These are phyloP conservation scores for Alcedo quadribrachys DNA, from an alignment of 2,797 vertebrate genomes.

Conservation along the genomic window DNA sequence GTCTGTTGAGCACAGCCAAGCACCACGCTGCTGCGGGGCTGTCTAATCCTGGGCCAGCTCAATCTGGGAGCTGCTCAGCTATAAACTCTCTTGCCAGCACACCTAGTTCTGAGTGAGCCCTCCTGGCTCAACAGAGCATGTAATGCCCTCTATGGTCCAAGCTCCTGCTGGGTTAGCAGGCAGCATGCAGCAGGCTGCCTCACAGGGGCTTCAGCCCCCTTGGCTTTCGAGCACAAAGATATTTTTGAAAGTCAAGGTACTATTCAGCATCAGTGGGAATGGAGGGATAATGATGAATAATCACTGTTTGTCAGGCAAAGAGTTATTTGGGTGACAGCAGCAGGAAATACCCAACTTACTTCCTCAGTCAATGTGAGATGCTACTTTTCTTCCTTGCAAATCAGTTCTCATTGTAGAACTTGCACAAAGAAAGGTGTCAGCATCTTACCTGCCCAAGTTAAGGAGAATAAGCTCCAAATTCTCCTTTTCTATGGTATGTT, in stretches of 20 bases:
- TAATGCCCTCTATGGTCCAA: accelerated
- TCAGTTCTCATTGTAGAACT: neutral
- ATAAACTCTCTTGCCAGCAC: neutral
- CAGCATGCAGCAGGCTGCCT: neutral
- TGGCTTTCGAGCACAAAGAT: neutral
- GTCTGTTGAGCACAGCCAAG: neutral
- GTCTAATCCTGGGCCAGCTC: neutral
- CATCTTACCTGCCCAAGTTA: neutral
- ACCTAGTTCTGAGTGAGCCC: neutral
- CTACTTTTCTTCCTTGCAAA: neutral
- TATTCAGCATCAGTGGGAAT: neutral
- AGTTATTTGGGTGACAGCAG: neutral
- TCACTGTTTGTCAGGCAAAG: neutral
- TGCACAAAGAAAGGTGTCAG: neutral
- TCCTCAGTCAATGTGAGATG: neutral
- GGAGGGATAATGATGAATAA: neutral
- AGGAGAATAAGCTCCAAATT: neutral
- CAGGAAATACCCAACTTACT: neutral
- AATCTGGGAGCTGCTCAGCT: neutral
- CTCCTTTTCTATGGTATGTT: neutral
- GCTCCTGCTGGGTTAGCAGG: neutral
- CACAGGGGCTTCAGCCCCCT: neutral
- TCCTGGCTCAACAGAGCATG: neutral
- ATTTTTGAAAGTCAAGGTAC: neutral
- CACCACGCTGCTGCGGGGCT: neutral